Evolutionary conservation across 2,888 invertebrate genomes (phyloP).

Genomic region (Ophioninae sp.): DNA sequence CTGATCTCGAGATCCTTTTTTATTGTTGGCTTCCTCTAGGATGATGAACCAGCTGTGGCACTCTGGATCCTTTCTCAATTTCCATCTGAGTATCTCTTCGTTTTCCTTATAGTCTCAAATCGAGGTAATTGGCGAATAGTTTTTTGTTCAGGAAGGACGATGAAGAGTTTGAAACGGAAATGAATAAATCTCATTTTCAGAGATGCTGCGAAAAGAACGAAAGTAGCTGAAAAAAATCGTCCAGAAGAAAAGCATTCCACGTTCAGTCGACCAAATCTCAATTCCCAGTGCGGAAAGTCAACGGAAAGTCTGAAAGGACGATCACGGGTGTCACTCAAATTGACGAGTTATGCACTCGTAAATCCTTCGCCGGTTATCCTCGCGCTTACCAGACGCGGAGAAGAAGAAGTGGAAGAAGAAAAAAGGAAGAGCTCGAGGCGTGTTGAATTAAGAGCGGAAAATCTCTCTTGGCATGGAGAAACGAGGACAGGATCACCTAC

Average conservation of each 20-base stretch:
- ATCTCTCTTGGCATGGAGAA: constrained; percentile 25
- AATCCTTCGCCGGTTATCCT: constrained; percentile 7
- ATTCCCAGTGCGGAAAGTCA: not conserved
- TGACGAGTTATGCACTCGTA: constrained; percentile 21
- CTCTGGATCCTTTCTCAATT: constrained; percentile 6
- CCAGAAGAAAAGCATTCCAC: not conserved
- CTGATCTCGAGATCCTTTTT: constrained; percentile 15
- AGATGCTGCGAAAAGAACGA: not conserved
- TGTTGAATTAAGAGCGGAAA: constrained; percentile 35
- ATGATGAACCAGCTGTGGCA: constrained; percentile 8
- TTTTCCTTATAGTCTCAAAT: not conserved
- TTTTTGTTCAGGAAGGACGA: no score
- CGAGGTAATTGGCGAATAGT: not conserved
- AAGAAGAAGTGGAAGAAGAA: constrained; percentile 6
- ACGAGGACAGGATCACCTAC: constrained; percentile 41
- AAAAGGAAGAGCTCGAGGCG: constrained; percentile 29
- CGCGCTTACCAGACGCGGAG: constrained; percentile 8
- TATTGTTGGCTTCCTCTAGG: not conserved
- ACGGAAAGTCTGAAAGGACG: not conserved
- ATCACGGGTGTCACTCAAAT: not conserved
- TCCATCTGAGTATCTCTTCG: not conserved
- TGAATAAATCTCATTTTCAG: not conserved
- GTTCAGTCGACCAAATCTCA: not conserved
- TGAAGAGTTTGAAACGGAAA: no score
- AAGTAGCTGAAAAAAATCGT: not conserved